Base-by-base conservation (phyloP, 2,113 vertebrate species). In the Upupa epops region DNA sequence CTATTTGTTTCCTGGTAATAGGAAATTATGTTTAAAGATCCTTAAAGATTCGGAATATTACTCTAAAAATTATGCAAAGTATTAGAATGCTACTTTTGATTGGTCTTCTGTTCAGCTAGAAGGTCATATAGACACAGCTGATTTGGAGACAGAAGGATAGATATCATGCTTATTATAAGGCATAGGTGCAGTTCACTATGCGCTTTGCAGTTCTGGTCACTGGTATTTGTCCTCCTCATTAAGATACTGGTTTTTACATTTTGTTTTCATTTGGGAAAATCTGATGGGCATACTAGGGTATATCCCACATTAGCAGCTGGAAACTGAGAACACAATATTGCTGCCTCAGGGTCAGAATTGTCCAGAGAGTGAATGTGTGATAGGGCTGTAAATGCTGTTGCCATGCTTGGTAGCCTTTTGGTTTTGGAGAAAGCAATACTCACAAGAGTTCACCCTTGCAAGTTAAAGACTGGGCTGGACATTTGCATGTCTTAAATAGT, bases 301-400 rank as follows among this genome's bases (percentile, higher is more conserved):
- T 17, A 5, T 87, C 42, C 12, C 5, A 51, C 13, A 11, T 25
- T 19, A 2, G 24, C 9, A 82, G 14, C 5, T 78, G 24, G 24
- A n/a, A 78, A 37, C 36, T 0, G 0, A 71, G 45, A 5, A 15
- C 45, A 15, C 0, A 2, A 8, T 52, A 22, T 60, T 75, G 61
- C 72, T 92, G 6, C 32, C 19, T 49, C 18, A 31, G 28, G 21
- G 24, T 25, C 58, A 65, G 58, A 65, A 20, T 16, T 14, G 12
- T 22, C 36, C 15, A 19, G 45, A 1, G 1, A 25, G 13, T 34
- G 22, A 61, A 66, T 20, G 5, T 55, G 25, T 20, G 54, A 24
- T 26, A 42, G 22, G 25, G 32, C 36, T 24, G 9, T 36, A 49
- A 86, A 31, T 64, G 31, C 12, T 71, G 6, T 17, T 89, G 87